A percentile compares a stretch with the other conserved stretches of the same genome.
phyloP scores from a whole-genome alignment of 2,113 vertebrate species.

The Sinocyclocheilus rhinocerous region DNA sequence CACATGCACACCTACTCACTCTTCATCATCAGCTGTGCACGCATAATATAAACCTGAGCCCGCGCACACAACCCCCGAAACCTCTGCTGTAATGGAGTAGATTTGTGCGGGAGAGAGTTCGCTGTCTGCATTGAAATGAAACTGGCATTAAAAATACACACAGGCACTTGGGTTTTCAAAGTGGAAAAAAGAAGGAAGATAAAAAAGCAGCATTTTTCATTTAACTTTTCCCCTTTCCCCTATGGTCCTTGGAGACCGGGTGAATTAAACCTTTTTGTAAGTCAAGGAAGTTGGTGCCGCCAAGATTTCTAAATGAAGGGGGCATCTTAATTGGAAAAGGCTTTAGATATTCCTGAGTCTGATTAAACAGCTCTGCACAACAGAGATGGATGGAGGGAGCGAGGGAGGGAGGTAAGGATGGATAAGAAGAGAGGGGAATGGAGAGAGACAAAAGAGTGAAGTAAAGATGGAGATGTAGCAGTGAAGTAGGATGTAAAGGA shows the following conservation, averaged over 20 bases:
- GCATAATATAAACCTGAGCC: not conserved
- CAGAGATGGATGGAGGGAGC: constrained; percentile 27
- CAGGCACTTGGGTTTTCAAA: constrained; percentile 65
- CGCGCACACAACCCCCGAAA: constrained; percentile 36
- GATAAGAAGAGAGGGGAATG: not conserved
- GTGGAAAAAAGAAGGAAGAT: constrained; percentile 59
- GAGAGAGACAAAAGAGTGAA: constrained; percentile 38
- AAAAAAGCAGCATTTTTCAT: constrained; percentile 54
- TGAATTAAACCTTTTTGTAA: constrained; percentile 54
- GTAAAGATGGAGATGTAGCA: constrained; percentile 52
- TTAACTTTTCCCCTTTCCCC: constrained; percentile 60
- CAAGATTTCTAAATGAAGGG: constrained; percentile 54
- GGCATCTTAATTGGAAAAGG: constrained; percentile 76
- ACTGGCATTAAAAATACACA: constrained; percentile 71
- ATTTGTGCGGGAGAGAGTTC: constrained; percentile 62
- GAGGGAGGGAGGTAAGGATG: not conserved
- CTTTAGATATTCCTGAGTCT: constrained; percentile 70
- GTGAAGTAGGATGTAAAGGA: constrained; percentile 46
- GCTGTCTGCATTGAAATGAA: constrained; percentile 63
- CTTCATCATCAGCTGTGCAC: constrained; percentile 40
- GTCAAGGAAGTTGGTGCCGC: constrained; percentile 34
- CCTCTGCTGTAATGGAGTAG: constrained; percentile 54
- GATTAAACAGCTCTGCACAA: constrained; percentile 75
- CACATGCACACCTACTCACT: constrained; percentile 30
- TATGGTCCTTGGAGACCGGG: constrained; percentile 34